A percentile compares a stretch with the other conserved stretches of the same genome.
These are phyloP conservation scores for Drosophila ficusphila DNA, from an alignment of 1,140 invertebrate genomes.

Conservation along the genomic window DNA sequence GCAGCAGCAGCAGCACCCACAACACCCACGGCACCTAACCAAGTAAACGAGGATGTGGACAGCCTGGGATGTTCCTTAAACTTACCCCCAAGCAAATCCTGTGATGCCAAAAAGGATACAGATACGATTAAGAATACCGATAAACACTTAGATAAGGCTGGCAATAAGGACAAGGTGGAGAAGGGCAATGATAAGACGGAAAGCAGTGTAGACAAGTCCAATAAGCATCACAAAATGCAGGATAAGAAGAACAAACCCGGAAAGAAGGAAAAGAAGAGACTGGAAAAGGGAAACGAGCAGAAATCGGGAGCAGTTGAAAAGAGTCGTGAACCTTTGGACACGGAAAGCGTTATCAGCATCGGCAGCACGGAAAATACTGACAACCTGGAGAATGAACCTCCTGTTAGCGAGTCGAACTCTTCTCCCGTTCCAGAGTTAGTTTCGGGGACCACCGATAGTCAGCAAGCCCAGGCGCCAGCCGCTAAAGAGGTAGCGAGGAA, in stretches of 20 bases:
- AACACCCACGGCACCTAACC: background rate
- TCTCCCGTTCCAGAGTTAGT: background rate
- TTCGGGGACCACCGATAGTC: background rate
- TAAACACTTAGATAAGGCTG: background rate
- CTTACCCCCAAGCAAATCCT: background rate
- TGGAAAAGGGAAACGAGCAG: background rate
- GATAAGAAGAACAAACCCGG: background rate
- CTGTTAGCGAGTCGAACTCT: background rate
- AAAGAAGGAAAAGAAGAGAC: conserved; percentile 8
- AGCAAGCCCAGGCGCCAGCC: background rate
- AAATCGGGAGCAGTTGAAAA: background rate
- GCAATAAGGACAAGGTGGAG: background rate
- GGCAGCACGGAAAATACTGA: conserved; percentile 5
- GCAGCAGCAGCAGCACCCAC: background rate
- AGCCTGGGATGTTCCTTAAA: background rate
- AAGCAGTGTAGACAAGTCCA: conserved; percentile 5
- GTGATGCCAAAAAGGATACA: conserved; percentile 19
- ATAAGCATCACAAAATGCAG: background rate
- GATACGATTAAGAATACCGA: conserved; percentile 1
- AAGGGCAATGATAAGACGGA: background rate
- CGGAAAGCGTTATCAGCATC: background rate
- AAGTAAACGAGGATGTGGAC: background rate
- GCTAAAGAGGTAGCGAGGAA: background rate
- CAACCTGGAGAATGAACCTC: conserved; percentile 65
- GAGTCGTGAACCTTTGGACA: background rate